Evolutionary conservation across 2,888 invertebrate species (phyloP), one percentile per base, ranked within the genome.

Genomic region (Congeria kusceri): DNA sequence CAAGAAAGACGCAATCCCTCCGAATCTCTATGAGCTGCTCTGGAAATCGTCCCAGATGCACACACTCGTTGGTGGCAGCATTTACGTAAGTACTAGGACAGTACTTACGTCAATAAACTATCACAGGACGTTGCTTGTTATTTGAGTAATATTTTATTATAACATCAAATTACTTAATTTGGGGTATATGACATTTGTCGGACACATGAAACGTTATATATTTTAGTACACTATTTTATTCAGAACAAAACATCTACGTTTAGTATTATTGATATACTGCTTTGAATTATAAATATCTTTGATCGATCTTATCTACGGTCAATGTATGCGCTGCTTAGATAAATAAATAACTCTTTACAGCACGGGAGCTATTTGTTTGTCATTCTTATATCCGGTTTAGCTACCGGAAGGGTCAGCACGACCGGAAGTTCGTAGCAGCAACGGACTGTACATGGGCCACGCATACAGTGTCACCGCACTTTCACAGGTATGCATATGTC

Each of bases 371-470:
- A 1, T 39, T 53, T 53, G 9, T 18, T 1, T 53, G 53, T 53
- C 9, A 56, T 25, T 27, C 25, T 15, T 64, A 7, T 28, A 46
- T 67, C 57, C 28, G 11, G 75, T 83, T 7, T 68, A 90, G 88
- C 68, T 82, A 28, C 87, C 88, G 27, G 62, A 79, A 3, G 80
- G 80, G 49, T 71, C 84, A 0, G 73, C 69, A 4, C 44, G 66
- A 27, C 93, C 0, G 94, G 98, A 98, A 93, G 97, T 97, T 0
- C 96, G 96, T 92, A 96, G 97, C 1, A 56, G 76, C 18, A 92
- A 91, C 76, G 93, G 93, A 13, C 75, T 93, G 39, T 92, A 89
- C 56, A 87, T 86, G 84, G 93, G 93, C 0, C 93, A 93, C 83
- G 93, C 93, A 2, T 93, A 93, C 88, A 92, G 92, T 68, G 89